Percentiles rank a stretch among this genome's conserved stretches.
Evolutionary conservation across 2,797 vertebrate species (phyloP).

Genomic region (Clarias pachynema): DNA sequence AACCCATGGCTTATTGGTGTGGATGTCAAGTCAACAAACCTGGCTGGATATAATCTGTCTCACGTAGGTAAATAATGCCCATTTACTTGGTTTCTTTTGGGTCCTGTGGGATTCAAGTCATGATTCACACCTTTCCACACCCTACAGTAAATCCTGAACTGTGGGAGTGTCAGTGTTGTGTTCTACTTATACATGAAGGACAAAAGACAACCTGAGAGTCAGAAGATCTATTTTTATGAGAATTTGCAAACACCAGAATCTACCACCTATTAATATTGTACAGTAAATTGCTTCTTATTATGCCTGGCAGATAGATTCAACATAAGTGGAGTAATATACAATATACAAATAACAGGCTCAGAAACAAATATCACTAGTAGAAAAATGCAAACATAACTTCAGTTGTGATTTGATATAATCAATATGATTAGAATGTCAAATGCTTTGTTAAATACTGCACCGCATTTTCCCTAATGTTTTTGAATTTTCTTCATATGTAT

Average conservation of each 20-base stretch:
- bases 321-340: background rate
- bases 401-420: background rate
- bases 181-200: background rate
- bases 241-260: background rate
- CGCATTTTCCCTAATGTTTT: background rate
- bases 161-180: background rate
- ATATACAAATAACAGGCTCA: background rate
- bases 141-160: background rate
- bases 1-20: background rate
- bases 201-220: background rate
- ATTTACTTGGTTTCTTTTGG: background rate
- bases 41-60: background rate
- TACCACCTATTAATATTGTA: background rate
- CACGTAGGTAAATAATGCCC: background rate
- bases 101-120: background rate
- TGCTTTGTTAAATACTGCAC: background rate
- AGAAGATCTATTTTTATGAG: slow-evolving; percentile 4
- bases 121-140: background rate
- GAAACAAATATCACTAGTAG: background rate
- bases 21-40: slow-evolving; percentile 1
- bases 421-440: slow-evolving; percentile 11
- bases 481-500: background rate
- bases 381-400: background rate
- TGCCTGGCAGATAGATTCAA: background rate
- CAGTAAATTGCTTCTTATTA: background rate